Evolutionary conservation across 2,797 vertebrate genomes (phyloP).

Genomic region (Cyclura pinguis): DNA sequence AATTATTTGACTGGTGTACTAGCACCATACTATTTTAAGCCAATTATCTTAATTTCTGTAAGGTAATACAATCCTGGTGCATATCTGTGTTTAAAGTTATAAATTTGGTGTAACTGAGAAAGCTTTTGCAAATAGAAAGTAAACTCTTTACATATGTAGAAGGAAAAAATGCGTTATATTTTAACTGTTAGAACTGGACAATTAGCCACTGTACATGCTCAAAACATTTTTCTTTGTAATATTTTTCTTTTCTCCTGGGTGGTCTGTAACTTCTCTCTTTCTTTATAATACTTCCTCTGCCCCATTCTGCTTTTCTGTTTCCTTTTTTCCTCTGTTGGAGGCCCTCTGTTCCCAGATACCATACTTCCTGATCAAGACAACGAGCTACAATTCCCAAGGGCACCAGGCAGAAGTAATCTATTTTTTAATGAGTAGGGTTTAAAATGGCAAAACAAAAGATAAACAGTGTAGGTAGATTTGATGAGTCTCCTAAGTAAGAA

Average conservation of each 20-base stretch:
- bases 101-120: constrained; percentile 56
- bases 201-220: constrained; percentile 67
- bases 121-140: constrained; percentile 37
- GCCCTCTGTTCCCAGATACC: constrained; percentile 42
- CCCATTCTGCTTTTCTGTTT: constrained; percentile 31
- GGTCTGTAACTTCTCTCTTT: constrained; percentile 51
- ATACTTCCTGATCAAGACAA: constrained; percentile 41
- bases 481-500: background rate
- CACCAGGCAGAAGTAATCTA: constrained; percentile 46
- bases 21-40: too few species aligned
- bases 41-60: background rate
- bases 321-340: background rate
- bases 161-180: constrained; percentile 13
- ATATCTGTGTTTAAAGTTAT: constrained; percentile 64
- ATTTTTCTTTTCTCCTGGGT: constrained; percentile 73
- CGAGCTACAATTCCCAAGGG: constrained; percentile 38
- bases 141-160: background rate
- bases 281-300: constrained; percentile 36
- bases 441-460: constrained; percentile 33
- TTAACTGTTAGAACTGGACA: constrained; percentile 58
- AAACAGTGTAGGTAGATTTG: background rate
- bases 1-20: too few species aligned
- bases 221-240: constrained; percentile 50
- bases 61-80: constrained; percentile 53
- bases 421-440: constrained; percentile 17